A percentile compares a stretch with the other conserved stretches of the same genome.
These are phyloP conservation scores for Phoenicopterus ruber DNA, from an alignment of 2,113 vertebrate genomes.

Conservation along the genomic window DNA sequence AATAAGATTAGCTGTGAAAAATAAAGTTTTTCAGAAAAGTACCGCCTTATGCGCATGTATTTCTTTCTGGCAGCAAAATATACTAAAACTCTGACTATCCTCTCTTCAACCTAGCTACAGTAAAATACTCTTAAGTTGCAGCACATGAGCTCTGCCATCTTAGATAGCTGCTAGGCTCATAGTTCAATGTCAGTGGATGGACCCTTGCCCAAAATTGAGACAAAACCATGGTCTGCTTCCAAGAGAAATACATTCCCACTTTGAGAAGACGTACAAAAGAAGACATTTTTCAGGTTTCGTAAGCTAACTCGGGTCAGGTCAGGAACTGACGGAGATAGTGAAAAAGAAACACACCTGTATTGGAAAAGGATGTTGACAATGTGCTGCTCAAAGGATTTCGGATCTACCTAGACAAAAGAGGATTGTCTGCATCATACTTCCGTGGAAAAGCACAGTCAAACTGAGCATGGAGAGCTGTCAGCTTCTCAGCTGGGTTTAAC, in stretches of 20 bases:
- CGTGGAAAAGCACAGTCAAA: background rate
- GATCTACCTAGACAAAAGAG: background rate
- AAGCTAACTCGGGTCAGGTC: background rate
- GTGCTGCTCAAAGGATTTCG: background rate
- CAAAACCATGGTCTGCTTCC: background rate
- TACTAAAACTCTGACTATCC: background rate
- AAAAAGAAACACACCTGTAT: background rate
- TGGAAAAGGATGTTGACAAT: background rate
- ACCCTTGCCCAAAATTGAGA: background rate
- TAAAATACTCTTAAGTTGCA: background rate
- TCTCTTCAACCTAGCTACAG: background rate
- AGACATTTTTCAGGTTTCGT: background rate
- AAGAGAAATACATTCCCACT: background rate
- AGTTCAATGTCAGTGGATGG: background rate
- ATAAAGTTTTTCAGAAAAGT: background rate
- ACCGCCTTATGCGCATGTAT: too few species aligned
- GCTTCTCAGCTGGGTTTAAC: background rate
- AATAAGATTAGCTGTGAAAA: background rate
- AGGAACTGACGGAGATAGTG: background rate
- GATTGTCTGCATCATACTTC: accelerated
- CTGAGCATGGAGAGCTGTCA: accelerated
- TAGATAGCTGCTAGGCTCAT: background rate
- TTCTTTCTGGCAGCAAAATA: background rate
- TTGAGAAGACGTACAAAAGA: background rate
- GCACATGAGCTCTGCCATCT: background rate